phyloP scores from a whole-genome alignment of 2,888 invertebrate genomes.

The Peribatodes rhomboidaria region DNA sequence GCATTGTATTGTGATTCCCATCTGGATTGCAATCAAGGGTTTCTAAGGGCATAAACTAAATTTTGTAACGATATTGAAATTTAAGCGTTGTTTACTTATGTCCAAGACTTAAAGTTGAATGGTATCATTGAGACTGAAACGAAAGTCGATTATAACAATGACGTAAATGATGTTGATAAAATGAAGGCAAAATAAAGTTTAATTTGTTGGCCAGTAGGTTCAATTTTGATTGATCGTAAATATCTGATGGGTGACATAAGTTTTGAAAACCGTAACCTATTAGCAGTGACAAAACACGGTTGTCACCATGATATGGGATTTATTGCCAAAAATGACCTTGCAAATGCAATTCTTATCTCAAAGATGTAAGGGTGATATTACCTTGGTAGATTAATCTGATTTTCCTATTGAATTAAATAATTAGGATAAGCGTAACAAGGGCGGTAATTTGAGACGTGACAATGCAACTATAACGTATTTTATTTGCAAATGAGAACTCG shows the following conservation, averaged over 20 bases:
- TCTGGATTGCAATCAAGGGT: constrained; percentile 51
- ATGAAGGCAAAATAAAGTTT: constrained; percentile 45
- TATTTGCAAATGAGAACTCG: constrained; percentile 42
- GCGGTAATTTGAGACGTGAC: constrained; percentile 45
- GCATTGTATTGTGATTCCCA: constrained; percentile 71
- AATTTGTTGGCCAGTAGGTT: neutral
- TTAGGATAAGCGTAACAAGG: constrained; percentile 72
- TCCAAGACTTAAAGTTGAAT: constrained; percentile 11
- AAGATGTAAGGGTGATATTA: constrained; percentile 20
- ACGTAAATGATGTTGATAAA: constrained; percentile 1
- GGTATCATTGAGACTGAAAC: constrained; percentile 8
- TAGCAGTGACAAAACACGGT: constrained; percentile 80
- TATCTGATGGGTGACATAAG: constrained; percentile 61
- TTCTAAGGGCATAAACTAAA: constrained; percentile 18
- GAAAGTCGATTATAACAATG: constrained; percentile 12
- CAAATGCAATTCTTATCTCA: constrained; percentile 8
- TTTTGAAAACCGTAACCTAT: constrained; percentile 76
- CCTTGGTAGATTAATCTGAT: constrained; percentile 17
- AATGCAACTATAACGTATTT: constrained; percentile 39
- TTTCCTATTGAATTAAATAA: constrained; percentile 66
- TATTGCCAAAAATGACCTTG: constrained; percentile 55
- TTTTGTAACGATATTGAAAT: constrained; percentile 3
- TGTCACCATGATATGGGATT: constrained; percentile 78
- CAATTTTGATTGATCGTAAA: constrained; percentile 33
- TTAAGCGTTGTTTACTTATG: neutral